phyloP scores from a whole-genome alignment of 2,888 invertebrate genomes.

The Diogma glabrata region DNA sequence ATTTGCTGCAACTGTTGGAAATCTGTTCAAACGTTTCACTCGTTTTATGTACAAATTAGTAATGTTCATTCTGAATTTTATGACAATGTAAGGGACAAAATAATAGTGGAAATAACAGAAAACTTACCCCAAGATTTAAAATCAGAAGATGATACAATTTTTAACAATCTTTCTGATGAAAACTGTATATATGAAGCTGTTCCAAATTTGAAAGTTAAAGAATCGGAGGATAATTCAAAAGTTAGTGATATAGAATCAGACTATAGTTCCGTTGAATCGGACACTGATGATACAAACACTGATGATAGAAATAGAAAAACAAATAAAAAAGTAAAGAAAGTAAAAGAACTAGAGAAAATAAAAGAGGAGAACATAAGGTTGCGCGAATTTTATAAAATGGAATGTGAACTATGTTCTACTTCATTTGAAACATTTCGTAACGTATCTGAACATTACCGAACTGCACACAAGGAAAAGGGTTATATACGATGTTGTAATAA shows the following conservation, averaged over 20 bases:
- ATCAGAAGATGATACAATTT: too few species aligned
- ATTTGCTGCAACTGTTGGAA: background rate
- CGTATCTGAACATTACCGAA: background rate
- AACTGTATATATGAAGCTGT: too few species aligned
- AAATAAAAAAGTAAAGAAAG: background rate
- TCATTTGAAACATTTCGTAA: background rate
- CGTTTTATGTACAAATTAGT: background rate
- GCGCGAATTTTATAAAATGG: background rate
- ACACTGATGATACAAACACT: background rate
- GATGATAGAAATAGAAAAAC: background rate
- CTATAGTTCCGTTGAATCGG: too few species aligned
- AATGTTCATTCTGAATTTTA: background rate
- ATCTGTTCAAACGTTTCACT: background rate
- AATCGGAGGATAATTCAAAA: too few species aligned
- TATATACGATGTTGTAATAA: constrained; percentile 1
- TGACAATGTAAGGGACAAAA: background rate
- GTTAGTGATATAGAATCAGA: too few species aligned
- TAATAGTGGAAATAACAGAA: constrained; percentile 2
- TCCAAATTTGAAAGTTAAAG: too few species aligned
- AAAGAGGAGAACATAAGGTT: background rate
- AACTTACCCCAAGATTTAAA: too few species aligned
- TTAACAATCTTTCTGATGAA: too few species aligned
- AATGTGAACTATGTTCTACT: background rate
- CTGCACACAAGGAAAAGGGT: background rate
- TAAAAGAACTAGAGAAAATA: background rate